phyloP scores from a whole-genome alignment of 2,113 vertebrate species.

The Mionectes macconnelli region DNA sequence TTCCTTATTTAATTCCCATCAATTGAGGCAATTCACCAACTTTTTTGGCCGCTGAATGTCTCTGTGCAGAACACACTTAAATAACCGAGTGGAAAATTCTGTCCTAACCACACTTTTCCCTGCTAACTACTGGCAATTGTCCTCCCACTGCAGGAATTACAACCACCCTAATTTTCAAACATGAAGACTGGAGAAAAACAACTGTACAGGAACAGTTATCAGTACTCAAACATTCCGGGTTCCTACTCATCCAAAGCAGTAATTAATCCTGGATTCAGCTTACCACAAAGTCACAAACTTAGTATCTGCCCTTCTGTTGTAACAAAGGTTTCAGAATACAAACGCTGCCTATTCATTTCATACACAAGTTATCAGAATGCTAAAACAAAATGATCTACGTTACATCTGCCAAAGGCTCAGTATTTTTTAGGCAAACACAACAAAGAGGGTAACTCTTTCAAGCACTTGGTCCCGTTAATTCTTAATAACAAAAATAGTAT shows the following conservation, averaged over 20 bases:
- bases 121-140: not conserved
- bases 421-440: not conserved
- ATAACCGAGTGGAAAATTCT: slow-evolving; percentile 17
- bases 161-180: not conserved
- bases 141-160: not conserved
- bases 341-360: slow-evolving; percentile 5
- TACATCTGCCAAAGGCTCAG: not conserved
- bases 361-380: not conserved
- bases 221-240: not conserved
- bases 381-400: not conserved
- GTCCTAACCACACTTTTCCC: not conserved
- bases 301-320: not conserved
- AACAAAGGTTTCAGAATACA: not conserved
- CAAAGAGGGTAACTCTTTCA: not conserved
- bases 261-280: not conserved
- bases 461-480: not conserved
- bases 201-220: not conserved
- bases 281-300: not conserved
- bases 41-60: not conserved
- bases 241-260: not conserved
- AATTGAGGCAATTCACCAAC: not conserved
- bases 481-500: not conserved
- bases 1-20: slow-evolving; percentile 30
- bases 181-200: not conserved
- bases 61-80: slow-evolving; percentile 6